Conservation (phyloP, 2,113 vertebrate genomes). For the Tylochromis polylepis region DNA sequence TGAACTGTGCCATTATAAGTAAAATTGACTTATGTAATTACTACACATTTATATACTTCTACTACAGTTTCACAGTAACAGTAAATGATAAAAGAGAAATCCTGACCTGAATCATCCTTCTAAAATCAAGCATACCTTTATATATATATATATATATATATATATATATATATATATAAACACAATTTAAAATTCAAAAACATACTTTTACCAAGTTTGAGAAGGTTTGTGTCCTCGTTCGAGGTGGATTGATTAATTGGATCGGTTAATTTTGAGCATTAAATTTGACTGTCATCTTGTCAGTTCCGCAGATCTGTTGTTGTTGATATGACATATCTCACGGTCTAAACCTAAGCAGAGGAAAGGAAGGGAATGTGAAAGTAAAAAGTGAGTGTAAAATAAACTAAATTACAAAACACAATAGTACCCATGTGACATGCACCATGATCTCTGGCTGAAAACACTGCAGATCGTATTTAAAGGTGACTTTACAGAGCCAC, state of each 20-base stretch:
- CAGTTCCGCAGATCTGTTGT: not conserved
- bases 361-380: not conserved
- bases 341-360: not conserved
- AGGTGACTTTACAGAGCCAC: not conserved
- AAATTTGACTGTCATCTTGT: not conserved
- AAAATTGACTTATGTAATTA: accelerated
- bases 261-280: not conserved
- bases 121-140: not conserved
- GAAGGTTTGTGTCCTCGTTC: not conserved
- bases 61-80: not conserved
- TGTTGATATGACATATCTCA: not conserved
- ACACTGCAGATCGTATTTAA: not conserved
- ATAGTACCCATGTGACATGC: not conserved
- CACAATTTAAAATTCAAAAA: not conserved
- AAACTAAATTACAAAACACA: not conserved
- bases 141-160: not conserved
- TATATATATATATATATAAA: not conserved
- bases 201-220: not conserved
- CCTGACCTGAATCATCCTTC: not conserved
- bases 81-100: not conserved
- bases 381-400: not conserved
- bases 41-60: not conserved
- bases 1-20: too few relatives aligned
- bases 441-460: not conserved
- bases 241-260: accelerated